Evolutionary conservation across 2,113 vertebrate genomes (phyloP), one percentile per base, ranked within the genome.

Genomic region (Motacilla alba): DNA sequence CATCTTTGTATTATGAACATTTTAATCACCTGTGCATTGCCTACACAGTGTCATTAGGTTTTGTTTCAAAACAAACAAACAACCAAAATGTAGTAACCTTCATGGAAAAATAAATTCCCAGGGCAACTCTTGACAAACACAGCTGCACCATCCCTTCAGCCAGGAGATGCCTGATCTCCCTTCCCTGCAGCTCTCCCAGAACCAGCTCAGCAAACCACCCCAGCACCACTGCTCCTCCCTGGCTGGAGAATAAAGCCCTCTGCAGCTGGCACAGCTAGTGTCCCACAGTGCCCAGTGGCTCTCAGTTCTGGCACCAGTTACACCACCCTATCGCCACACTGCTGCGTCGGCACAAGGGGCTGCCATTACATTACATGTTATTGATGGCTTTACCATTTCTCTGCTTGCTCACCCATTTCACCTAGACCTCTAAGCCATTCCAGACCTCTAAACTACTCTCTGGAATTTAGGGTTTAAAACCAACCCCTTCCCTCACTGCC

Each of bases 281-380:
- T 15, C 20, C 12, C 43, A 14, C 46, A 4, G 56, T 2, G 27
- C 55, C 70, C 4, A 1, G 21, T 2, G 26, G 50, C 55, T 62
- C 67, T 58, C 12, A 4, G 24, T 35, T 64, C 43, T 3, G 6
- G 86, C 35, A 41, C 19, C 4, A 7, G 20, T 27, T 5, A 28
- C 30, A 28, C 11, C 27, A 22, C 22, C 1, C 3, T 16, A 14
- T 35, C 0, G 0, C 37, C 63, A 52, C 2, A 1, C 23, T 15
- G 41, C 52, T 30, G 41, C 15, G 2, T 1, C 0, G 0, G 44
- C 23, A 70, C 1, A 1, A 46, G 44, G 41, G 22, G 35, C 73
- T 81, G 66, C 28, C 9, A 2, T 27, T 19, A 21, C 8, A 41
- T 31, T 37, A 49, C 2, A 23, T 1, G 2, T 12, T 31, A 82